Base-by-base conservation (phyloP, 1,140 invertebrate genomes). In the Drosophila watanabei region DNA sequence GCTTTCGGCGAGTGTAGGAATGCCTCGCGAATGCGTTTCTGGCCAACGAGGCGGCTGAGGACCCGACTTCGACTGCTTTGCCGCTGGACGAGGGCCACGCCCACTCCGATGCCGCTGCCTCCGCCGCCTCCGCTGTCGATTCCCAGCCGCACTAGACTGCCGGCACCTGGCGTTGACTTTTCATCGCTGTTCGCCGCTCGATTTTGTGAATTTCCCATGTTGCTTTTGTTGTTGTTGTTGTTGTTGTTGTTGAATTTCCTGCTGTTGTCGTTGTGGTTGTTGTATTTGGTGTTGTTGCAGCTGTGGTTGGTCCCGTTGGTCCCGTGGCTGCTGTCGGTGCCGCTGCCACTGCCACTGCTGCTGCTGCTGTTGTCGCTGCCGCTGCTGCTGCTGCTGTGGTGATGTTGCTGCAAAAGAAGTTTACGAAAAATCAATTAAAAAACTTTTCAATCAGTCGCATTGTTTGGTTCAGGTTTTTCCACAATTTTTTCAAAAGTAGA, bases 361-460 rank as follows among this genome's bases (percentile, higher is more conserved):
- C 14, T 24, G 30, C 10, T 18, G 30, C 14, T 18, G 30, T n/a
- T 30, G 49, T 1, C 13, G 51, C 13, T 18, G 57, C 2, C 37
- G 43, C 28, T 24, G 45, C 14, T 7, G 30, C 41, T 39, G 28
- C 11, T 46, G 72, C 62, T 71, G 56, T 30, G 14, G 68, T 16
- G n/a, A 51, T 37, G 61, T 30, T 61, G 49, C 70, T 79, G 65
- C 30, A 70, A 80, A 71, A 78, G 60, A 88, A 90, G 82, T 90
- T 90, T 77, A 75, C 81, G 24, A 82, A 91, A 91, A 91, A 91
- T 91, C 88, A 91, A 91, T 91, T 91, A 91, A 89, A 91, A 88
- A 91, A 91, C 70, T 91, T 91, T 91, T 88, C 88, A 91, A 91
- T 91, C 89, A 91, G 89, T 75, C 82, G 86, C 72, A 90, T 90